Evolutionary conservation across 2,888 invertebrate species (phyloP), one percentile per base, ranked within the genome.

Genomic region (Tillus elongatus): DNA sequence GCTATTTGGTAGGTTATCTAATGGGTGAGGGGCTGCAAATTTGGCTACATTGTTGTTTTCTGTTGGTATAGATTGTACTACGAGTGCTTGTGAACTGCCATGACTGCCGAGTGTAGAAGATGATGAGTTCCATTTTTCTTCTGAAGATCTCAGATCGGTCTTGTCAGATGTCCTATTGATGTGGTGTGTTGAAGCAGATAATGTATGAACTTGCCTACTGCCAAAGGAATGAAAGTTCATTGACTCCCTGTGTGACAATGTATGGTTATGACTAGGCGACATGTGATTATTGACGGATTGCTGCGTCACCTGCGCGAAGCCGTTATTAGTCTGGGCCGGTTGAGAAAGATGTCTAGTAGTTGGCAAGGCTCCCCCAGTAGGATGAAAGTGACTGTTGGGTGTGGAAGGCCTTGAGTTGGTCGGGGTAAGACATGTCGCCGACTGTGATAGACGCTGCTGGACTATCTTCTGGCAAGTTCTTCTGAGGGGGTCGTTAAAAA

Each of bases 401-500:
- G 86, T 87, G 4, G 84, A 82, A 35, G 87, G 87, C 52, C 86
- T 70, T 9, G 83, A 82, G 53, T 74, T 77, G 37, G 80, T 77
- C 15, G 82, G 81, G 4, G 81, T 78, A 46, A 78, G 56, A 53
- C 82, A 78, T 50, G 75, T 72, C 26, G 79, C 72, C 9, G 78
- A 74, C 35, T 74, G 69, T 15, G 80, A 77, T 51, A 82, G 61
- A 51, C 88, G 74, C 56, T 84, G 83, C 58, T 87, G 87, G 15
- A 91, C 86, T 53, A 92, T 90, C 71, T 90, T 91, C 67, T 92
- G 91, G 68, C 93, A 93, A 50, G 92, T 92, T 92, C n/a, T n/a
- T n/a, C n/a, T n/a, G n/a, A n/a, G n/a, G n/a, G n/a, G n/a, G n/a
- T n/a, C n/a, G n/a, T n/a, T n/a, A n/a, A n/a, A n/a, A n/a, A n/a